Conservation (phyloP, 2,113 vertebrate species). For the Himantopus leucocephalus region DNA sequence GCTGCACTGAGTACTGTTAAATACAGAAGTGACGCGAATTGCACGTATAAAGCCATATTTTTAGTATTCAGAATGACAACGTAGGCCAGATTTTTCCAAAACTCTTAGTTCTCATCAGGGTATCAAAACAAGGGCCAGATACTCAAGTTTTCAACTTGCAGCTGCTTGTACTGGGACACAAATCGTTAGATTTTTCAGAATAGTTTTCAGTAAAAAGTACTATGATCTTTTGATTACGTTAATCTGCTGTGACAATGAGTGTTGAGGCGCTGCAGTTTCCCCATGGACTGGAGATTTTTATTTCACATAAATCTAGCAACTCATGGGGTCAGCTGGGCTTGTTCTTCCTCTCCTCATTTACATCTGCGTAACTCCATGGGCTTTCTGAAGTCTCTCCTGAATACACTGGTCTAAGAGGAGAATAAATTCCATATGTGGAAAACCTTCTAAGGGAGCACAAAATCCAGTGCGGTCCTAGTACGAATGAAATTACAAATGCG, state of each 20-base stretch:
- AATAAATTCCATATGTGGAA: neutral
- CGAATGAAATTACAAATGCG: neutral
- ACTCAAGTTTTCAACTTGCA: neutral
- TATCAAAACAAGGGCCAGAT: neutral
- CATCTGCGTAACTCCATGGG: neutral
- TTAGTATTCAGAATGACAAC: conserved; percentile 13
- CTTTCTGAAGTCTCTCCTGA: neutral
- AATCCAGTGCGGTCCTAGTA: neutral
- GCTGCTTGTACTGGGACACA: neutral
- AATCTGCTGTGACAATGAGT: neutral
- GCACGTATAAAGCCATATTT: conserved; percentile 3
- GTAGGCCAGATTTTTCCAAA: neutral
- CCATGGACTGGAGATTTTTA: neutral
- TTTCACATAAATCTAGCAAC: neutral
- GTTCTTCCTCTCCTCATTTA: neutral
- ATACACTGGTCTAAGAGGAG: neutral
- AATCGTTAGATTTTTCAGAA: neutral
- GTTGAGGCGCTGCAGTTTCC: neutral
- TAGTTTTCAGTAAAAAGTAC: neutral
- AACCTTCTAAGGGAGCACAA: neutral
- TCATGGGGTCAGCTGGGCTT: neutral
- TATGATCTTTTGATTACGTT: neutral
- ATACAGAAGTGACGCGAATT: conserved; percentile 37
- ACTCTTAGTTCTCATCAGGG: neutral
- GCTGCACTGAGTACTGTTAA: conserved; percentile 31